Percentiles rank a stretch among this genome's conserved stretches.
Evolutionary conservation across 2,113 vertebrate genomes (phyloP).

Genomic region (Lophotis ruficrista): DNA sequence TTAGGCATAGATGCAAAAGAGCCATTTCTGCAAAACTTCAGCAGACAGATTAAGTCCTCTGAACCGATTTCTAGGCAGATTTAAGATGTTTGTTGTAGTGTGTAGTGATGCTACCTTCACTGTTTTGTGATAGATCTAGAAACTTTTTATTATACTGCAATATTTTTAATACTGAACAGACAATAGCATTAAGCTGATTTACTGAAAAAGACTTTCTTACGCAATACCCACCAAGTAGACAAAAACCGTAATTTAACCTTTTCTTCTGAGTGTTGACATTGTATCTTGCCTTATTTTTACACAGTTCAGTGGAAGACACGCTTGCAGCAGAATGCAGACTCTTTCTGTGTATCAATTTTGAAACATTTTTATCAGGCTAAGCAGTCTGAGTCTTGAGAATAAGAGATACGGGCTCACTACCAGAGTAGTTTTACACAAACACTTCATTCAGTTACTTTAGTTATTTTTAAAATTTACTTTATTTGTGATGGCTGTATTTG

Average conservation of each 20-base stretch:
- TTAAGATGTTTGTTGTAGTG: not conserved
- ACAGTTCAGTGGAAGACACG: not conserved
- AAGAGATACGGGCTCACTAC: not conserved
- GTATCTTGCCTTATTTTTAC: not conserved
- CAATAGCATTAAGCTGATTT: not conserved
- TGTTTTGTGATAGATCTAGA: not conserved
- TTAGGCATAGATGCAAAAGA: not conserved
- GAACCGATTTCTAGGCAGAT: not conserved
- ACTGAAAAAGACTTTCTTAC: not conserved
- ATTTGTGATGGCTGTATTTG: not conserved
- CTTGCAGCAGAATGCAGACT: not conserved
- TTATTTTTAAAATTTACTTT: not conserved
- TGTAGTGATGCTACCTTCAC: not conserved
- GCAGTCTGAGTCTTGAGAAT: not conserved
- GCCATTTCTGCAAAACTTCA: not conserved
- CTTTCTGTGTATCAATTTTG: not conserved
- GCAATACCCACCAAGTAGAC: not conserved
- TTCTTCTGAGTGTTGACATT: not conserved
- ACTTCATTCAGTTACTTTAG: not conserved
- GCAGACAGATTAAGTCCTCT: not conserved
- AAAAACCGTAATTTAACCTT: not conserved
- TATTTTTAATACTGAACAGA: not conserved
- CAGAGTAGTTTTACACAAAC: not conserved
- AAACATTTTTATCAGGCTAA: constrained; percentile 7
- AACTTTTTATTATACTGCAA: not conserved